Conservation (phyloP, 1,140 invertebrate genomes). For the Drosophila pachea region DNA sequence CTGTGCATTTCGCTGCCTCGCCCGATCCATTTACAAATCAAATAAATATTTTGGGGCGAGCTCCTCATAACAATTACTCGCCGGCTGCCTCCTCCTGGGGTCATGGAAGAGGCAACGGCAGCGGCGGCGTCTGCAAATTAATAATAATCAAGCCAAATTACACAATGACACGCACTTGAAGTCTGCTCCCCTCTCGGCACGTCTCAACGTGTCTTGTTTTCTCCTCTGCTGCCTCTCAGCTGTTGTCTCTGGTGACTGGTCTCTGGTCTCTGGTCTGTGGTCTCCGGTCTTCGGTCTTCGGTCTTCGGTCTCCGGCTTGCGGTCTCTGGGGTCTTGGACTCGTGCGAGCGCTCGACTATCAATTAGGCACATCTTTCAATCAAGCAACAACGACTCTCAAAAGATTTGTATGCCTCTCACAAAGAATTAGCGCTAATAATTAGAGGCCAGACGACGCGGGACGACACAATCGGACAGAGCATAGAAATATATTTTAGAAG, state of each 20-base stretch:
- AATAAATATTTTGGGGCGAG: conserved; percentile 63
- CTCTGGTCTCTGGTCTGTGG: too few relatives aligned
- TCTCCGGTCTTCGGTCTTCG: too few relatives aligned
- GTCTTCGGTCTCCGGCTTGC: too few relatives aligned
- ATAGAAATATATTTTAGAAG: conserved; percentile 37
- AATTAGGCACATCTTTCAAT: conserved; percentile 77
- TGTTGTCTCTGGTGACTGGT: background rate
- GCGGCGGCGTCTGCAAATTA: conserved; percentile 69
- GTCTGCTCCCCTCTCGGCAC: conserved; percentile 4
- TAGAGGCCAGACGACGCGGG: conserved; percentile 35
- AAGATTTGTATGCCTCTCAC: conserved; percentile 40
- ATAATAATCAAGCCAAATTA: conserved; percentile 76
- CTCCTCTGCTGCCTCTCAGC: background rate
- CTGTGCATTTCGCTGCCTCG: conserved; percentile 6
- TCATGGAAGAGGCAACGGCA: conserved; percentile 7
- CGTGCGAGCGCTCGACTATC: conserved; percentile 67
- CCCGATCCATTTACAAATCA: conserved; percentile 63
- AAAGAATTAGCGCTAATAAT: conserved; percentile 76
- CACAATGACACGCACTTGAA: conserved; percentile 76
- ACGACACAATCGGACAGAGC: conserved; percentile 3
- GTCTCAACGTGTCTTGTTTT: conserved; percentile 20
- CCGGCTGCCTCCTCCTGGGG: conserved; percentile 26
- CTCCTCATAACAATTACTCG: conserved; percentile 44
- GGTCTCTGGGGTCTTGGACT: conserved; percentile 26
- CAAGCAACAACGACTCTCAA: conserved; percentile 53